Evolutionary conservation across 2,888 invertebrate genomes (phyloP).

Genomic region (Synergus gifuensis): DNA sequence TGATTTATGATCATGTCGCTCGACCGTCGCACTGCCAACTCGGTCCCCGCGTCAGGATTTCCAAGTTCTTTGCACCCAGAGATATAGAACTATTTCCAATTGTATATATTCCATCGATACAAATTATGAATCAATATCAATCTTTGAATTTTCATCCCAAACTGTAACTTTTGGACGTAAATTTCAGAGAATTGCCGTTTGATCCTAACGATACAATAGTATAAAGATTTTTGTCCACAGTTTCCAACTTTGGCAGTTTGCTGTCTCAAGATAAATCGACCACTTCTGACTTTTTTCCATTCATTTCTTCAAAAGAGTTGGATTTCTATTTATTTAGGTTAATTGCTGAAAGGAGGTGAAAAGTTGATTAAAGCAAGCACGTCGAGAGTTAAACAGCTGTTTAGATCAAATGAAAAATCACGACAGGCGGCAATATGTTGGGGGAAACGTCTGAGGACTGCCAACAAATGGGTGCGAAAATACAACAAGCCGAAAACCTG

Average conservation of each 20-base stretch:
- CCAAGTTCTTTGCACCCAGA: conserved; percentile 57
- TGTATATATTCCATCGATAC: not conserved
- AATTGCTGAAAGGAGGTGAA: not conserved
- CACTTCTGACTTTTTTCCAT: not conserved
- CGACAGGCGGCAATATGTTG: conserved; percentile 72
- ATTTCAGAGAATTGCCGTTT: conserved; percentile 8
- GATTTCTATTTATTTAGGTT: not conserved
- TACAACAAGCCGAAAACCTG: conserved; percentile 73
- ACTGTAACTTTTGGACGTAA: not conserved
- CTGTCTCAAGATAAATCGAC: conserved; percentile 37
- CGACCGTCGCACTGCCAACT: conserved; percentile 55
- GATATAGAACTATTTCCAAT: conserved; percentile 49
- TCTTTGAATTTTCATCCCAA: not conserved
- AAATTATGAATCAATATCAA: not conserved
- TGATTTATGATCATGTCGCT: conserved; percentile 70
- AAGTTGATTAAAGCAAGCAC: not conserved
- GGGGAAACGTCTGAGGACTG: conserved; percentile 70
- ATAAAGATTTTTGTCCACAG: conserved; percentile 18
- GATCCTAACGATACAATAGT: conserved; percentile 10
- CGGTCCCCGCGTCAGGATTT: conserved; percentile 62
- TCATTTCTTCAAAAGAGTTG: not conserved
- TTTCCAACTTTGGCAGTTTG: conserved; percentile 38
- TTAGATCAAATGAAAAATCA: conserved; percentile 60
- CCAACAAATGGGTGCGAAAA: conserved; percentile 78
- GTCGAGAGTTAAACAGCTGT: conserved; percentile 37